Evolutionary conservation across 2,888 invertebrate species (phyloP).

Genomic region (Zygaena filipendulae): DNA sequence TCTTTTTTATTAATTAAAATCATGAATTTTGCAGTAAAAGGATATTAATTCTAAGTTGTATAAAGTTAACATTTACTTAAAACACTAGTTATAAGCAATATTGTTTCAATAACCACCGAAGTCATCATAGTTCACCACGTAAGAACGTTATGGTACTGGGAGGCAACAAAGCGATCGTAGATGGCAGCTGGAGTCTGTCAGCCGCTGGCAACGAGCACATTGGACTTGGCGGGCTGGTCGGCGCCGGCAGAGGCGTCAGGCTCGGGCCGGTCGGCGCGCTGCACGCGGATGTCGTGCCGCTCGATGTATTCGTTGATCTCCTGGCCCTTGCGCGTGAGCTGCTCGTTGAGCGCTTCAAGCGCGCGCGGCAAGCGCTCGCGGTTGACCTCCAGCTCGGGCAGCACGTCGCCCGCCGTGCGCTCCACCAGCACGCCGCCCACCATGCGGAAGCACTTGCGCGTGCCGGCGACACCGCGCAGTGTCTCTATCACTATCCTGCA

Average conservation of each 20-base stretch:
- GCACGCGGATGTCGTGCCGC: conserved; percentile 87
- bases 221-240: conserved; percentile 42
- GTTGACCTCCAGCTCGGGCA: conserved; percentile 85
- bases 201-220: conserved; percentile 63
- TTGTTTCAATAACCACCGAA: no score
- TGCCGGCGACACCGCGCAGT: conserved; percentile 83
- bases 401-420: conserved; percentile 89
- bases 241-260: conserved; percentile 25
- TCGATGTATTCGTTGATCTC: conserved; percentile 95
- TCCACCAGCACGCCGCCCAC: conserved; percentile 95
- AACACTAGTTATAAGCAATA: no score
- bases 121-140: no score
- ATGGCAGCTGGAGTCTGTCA: conserved; percentile 26
- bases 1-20: no score
- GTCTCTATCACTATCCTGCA: conserved; percentile 94
- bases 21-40: no score
- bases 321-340: conserved; percentile 85
- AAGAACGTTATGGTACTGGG: no score
- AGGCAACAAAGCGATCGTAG: no score
- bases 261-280: conserved; percentile 41
- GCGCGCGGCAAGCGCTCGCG: conserved; percentile 83
- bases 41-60: no score
- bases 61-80: no score
- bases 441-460: conserved; percentile 91
- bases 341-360: conserved; percentile 81